Base-by-base conservation (phyloP, 1,140 invertebrate species). In the Eciton burchellii region DNA sequence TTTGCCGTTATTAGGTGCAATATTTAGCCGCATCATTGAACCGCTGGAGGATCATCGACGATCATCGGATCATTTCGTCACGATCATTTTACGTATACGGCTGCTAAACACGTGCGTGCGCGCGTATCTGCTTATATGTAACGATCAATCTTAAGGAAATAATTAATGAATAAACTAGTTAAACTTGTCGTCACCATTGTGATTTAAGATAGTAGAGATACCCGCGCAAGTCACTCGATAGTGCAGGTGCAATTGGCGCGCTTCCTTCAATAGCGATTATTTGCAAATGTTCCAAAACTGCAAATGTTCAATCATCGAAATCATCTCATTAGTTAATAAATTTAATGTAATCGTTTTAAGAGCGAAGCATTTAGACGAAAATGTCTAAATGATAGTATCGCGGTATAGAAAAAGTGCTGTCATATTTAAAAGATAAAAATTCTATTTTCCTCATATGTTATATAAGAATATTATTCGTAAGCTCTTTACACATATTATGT, bases 111-210 rank as follows among this genome's bases (percentile, higher is more conserved):
- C 52, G 35, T 73, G 76, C 65, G 45, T 77, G 82, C 29, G 49
- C 77, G 43, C 57, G 70, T 62, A 79, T 21, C 54, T 83, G 54
- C 62, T 73, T 63, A 62, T 73, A 79, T 59, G 73, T 88, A 84
- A 88, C 72, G 86, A 88, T 88, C 85, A 65, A 65, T 82, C 68
- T 88, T 88, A 86, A 84, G 52, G 74, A 88, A 59, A 68, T 76
- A 74, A 84, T 74, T 84, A 81, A 88, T 49, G 45, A 84, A 86
- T 56, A 77, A 89, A 89, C 83, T 62, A 88, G 85, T 84, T 89
- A 87, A 91, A 89, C 70, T 89, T 91, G 88, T 91, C 89, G 89
- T 89, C 87, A 84, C 89, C 85, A 85, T 88, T 92, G 91, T 91
- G 89, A 91, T 92, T 90, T 91, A 87, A 89, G 83, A 85, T 87